Base-by-base conservation (phyloP, 2,888 invertebrate species). In the Cheilosia vulpina region DNA sequence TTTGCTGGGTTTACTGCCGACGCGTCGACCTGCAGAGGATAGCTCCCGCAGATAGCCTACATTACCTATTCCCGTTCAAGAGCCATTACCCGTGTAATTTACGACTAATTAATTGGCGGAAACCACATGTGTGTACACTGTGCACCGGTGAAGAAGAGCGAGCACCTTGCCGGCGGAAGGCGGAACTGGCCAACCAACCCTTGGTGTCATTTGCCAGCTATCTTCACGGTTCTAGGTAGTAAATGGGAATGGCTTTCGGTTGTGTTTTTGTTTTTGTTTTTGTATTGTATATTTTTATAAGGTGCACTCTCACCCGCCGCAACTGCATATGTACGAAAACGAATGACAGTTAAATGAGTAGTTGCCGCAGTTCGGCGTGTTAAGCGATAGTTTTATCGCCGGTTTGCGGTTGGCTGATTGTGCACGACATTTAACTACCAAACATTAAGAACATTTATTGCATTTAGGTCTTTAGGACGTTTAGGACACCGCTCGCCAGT, bases 51-150 rank as follows among this genome's bases (percentile, higher is more conserved):
- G 81, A 71, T 84, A 53, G 60, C 24, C 31, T n/a, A 13, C 24
- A 19, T 43, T 19, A 53, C 63, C 72, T 77, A 68, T 47, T 77
- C 38, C 63, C 58, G 77, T 81, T 80, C 71, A 72, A 85, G 81
- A 81, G 81, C 41, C 85, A 85, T 85, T 85, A 85, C 85, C 85
- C 75, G 85, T 76, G 76, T 85, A 77, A 81, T 85, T 85, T 85
- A 85, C 85, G 85, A 85, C 81, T 81, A 85, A 85, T 85, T 85
- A 85, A 85, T 85, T 85, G 85, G 81, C 81, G 85, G 85, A 85
- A 85, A 68, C 81, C 85, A 81, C 85, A 85, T 85, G 76, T 85
- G 81, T 81, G 76, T 43, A 41, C 27, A 27, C 24, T 24, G 27
- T 27, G 7, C 6, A 27, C 47, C 24, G 17, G 11, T 27, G 38